Evolutionary conservation across 2,888 invertebrate genomes (phyloP).

Genomic region (Luffia ferchaultella): DNA sequence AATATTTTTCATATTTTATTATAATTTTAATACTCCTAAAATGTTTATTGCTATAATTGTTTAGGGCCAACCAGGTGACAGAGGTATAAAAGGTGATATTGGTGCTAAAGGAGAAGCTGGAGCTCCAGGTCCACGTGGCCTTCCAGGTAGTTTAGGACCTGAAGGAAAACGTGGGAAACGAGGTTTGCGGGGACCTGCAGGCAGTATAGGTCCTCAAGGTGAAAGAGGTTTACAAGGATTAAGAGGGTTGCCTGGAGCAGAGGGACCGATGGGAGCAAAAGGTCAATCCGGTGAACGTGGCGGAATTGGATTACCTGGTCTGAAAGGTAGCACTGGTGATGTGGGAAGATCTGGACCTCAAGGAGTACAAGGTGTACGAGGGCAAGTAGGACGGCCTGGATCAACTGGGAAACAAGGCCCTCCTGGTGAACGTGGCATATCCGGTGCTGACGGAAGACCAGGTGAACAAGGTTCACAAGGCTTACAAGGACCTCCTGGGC

Average conservation of each 20-base stretch:
- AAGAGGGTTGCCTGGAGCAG: slow-evolving; percentile 77
- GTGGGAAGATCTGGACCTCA: slow-evolving; percentile 72
- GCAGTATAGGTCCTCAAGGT: slow-evolving; percentile 75
- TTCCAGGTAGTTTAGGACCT: slow-evolving; percentile 76
- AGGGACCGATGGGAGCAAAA: slow-evolving; percentile 79
- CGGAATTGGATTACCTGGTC: slow-evolving; percentile 48
- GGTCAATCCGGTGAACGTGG: slow-evolving; percentile 80
- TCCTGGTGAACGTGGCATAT: slow-evolving; percentile 76
- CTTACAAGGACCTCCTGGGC: slow-evolving; percentile 80
- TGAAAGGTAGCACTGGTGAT: slow-evolving; percentile 70
- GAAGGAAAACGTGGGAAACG: slow-evolving; percentile 86
- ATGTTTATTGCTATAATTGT: neutral
- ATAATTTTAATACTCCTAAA: slow-evolving; percentile 8
- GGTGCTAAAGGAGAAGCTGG: slow-evolving; percentile 83
- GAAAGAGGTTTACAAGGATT: slow-evolving; percentile 74
- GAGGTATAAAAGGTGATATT: slow-evolving; percentile 80
- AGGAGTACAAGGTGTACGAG: slow-evolving; percentile 71
- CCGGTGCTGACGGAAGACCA: slow-evolving; percentile 85
- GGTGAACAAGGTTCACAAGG: slow-evolving; percentile 86
- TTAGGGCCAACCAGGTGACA: slow-evolving; percentile 79
- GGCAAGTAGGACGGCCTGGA: slow-evolving; percentile 74
- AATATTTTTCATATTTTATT: neutral
- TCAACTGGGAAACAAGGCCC: slow-evolving; percentile 74
- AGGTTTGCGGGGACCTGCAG: slow-evolving; percentile 79
- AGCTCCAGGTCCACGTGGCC: slow-evolving; percentile 74